Evolutionary conservation across 2,113 vertebrate genomes (phyloP).

Genomic region (Macquaria australasica): DNA sequence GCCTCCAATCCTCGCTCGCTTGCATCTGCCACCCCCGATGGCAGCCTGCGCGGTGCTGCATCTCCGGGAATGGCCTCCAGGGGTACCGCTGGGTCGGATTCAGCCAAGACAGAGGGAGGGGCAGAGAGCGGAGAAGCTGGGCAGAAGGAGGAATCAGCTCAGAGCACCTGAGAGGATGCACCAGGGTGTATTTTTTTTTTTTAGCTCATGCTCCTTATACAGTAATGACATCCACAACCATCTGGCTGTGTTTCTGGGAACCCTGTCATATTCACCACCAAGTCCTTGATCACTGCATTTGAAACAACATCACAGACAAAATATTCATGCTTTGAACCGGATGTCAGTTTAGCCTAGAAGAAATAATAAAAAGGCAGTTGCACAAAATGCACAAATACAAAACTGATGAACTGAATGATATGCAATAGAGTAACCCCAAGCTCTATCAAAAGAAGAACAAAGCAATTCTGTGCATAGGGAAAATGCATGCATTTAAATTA

Average conservation of each 20-base stretch:
- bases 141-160: slow-evolving; percentile 50
- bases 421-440: slow-evolving; percentile 29
- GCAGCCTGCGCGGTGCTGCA: slow-evolving; percentile 42
- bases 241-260: slow-evolving; percentile 32
- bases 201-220: slow-evolving; percentile 19
- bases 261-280: background rate
- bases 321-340: slow-evolving; percentile 26
- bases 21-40: slow-evolving; percentile 47
- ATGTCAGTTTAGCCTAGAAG: slow-evolving; percentile 33
- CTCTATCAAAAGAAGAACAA: slow-evolving; percentile 56
- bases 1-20: slow-evolving; percentile 64
- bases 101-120: slow-evolving; percentile 37
- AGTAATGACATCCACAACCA: slow-evolving; percentile 25
- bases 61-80: slow-evolving; percentile 60
- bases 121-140: slow-evolving; percentile 51
- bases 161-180: slow-evolving; percentile 63
- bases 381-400: slow-evolving; percentile 48
- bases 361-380: slow-evolving; percentile 13
- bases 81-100: slow-evolving; percentile 46
- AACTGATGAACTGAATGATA: slow-evolving; percentile 37
- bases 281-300: slow-evolving; percentile 43
- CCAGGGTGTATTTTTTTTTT: slow-evolving; percentile 27
- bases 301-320: slow-evolving; percentile 25
- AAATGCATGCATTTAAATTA: slow-evolving; percentile 78
- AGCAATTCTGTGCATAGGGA: slow-evolving; percentile 42